Base-by-base conservation (phyloP, 2,113 vertebrate species). In the Triplophysa tibetana region DNA sequence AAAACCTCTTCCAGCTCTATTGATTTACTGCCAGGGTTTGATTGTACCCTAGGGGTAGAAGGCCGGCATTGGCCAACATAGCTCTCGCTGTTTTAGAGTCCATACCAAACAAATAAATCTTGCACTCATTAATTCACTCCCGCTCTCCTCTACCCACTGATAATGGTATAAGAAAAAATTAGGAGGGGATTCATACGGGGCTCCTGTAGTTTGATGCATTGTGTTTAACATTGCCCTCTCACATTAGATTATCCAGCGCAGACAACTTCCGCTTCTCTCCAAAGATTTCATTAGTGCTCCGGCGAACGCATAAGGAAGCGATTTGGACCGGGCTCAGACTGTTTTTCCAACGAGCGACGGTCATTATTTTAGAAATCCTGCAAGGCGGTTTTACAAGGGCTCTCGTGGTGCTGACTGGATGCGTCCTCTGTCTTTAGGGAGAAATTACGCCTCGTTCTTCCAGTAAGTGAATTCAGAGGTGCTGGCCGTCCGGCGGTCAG, bases 71-170 rank as follows among this genome's bases (percentile, higher is more conserved):
- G 89, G 90, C 89, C 85, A 88, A 90, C 91, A 91, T 87, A 89
- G 86, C 86, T 93, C 91, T 93, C 88, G 90, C 91, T 93, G 90
- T 93, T 95, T 94, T 93, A 95, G 89, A 92, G 89, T 93, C 89
- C 87, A 88, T 93, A 94, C 89, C 90, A 93, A 93, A 92, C 89
- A 94, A 95, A 95, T 94, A 94, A 93, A 94, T 94, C 89, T 94
- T 90, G 87, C 89, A 83, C 85, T 90, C 90, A 92, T 92, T 88
- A 94, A 93, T 94, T 91, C 84, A 88, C 67, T 89, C 88, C 82
- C 83, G 85, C 86, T 88, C 24, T 84, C 89, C 78, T 87, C 82
- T 83, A 60, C 80, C 81, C 84, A 89, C 86, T 89, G 91, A 92
- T 89, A 84, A 90, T 83, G 83, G 70, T 67, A 83, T 81, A 77